Evolutionary conservation across 2,797 vertebrate species (phyloP).

Genomic region (Amphiprion clarkii): DNA sequence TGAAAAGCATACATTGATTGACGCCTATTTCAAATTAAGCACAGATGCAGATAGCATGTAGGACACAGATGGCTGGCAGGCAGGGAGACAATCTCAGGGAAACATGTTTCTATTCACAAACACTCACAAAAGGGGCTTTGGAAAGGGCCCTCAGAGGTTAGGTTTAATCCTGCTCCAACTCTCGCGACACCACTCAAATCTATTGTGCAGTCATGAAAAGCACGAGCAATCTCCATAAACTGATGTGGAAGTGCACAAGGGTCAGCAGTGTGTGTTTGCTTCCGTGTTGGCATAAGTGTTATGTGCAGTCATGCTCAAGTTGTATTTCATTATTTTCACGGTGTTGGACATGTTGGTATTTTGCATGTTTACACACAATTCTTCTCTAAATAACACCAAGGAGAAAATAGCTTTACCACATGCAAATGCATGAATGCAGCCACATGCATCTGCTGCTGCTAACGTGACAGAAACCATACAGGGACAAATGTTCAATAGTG

Average conservation of each 20-base stretch:
- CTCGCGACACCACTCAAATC: conserved; percentile 65
- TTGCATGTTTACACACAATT: conserved; percentile 12
- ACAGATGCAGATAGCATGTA: conserved; percentile 47
- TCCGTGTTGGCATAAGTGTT: conserved; percentile 19
- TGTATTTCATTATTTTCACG: neutral
- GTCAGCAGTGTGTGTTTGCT: conserved; percentile 26
- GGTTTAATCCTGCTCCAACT: conserved; percentile 70
- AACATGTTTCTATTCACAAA: conserved; percentile 66
- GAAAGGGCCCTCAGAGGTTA: conserved; percentile 57
- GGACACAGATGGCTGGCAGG: conserved; percentile 50
- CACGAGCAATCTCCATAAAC: conserved; percentile 51
- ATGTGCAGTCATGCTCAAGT: neutral
- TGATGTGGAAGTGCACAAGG: conserved; percentile 38
- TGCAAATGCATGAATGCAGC: neutral
- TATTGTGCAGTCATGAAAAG: conserved; percentile 66
- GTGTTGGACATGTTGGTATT: neutral
- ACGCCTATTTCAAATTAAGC: conserved; percentile 39
- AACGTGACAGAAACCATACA: neutral
- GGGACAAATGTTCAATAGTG: neutral
- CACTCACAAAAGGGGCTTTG: conserved; percentile 65
- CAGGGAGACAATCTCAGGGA: conserved; percentile 56
- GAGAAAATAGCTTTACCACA: neutral
- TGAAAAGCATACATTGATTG: conserved; percentile 10
- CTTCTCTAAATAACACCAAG: neutral
- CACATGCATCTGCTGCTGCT: neutral